Evolutionary conservation across 1,140 invertebrate genomes (phyloP).

Genomic region (Akabosia matsudoensis): DNA sequence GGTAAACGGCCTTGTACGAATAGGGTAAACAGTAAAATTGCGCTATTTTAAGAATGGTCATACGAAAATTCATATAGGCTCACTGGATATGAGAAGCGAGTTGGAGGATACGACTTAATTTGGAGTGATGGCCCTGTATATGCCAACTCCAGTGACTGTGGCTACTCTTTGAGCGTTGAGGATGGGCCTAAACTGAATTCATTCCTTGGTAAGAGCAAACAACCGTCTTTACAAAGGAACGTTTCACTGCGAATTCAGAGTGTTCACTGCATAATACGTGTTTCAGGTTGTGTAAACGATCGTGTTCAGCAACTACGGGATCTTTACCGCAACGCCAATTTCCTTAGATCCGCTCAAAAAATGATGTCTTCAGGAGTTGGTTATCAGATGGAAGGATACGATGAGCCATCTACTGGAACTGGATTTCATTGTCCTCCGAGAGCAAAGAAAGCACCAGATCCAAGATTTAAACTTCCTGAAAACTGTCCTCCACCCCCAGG

Average conservation of each 20-base stretch:
- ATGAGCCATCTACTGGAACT: neutral
- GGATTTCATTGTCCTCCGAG: neutral
- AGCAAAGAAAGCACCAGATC: constrained; percentile 6
- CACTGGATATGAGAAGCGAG: constrained; percentile 56
- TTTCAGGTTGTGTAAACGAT: constrained; percentile 36
- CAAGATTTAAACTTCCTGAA: neutral
- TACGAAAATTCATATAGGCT: constrained; percentile 48
- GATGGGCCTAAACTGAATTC: constrained; percentile 41
- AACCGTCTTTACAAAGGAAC: neutral
- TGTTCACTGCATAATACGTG: too few relatives aligned
- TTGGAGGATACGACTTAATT: constrained; percentile 62
- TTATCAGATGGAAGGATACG: constrained; percentile 10
- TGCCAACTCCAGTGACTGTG: constrained; percentile 34
- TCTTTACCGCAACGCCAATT: constrained; percentile 26
- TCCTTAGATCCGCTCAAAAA: constrained; percentile 6
- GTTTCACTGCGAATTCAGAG: neutral
- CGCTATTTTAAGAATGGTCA: neutral
- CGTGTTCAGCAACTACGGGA: constrained; percentile 27
- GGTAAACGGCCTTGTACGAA: constrained; percentile 27
- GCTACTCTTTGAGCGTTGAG: constrained; percentile 4
- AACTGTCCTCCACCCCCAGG: neutral
- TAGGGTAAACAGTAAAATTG: neutral
- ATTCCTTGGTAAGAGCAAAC: constrained; percentile 33
- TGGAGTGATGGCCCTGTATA: constrained; percentile 60
- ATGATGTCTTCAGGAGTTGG: neutral